Percentiles rank a stretch among this genome's conserved stretches.
These are phyloP conservation scores for Papilio helenus DNA, from an alignment of 1,140 invertebrate genomes.

Conservation along the genomic window DNA sequence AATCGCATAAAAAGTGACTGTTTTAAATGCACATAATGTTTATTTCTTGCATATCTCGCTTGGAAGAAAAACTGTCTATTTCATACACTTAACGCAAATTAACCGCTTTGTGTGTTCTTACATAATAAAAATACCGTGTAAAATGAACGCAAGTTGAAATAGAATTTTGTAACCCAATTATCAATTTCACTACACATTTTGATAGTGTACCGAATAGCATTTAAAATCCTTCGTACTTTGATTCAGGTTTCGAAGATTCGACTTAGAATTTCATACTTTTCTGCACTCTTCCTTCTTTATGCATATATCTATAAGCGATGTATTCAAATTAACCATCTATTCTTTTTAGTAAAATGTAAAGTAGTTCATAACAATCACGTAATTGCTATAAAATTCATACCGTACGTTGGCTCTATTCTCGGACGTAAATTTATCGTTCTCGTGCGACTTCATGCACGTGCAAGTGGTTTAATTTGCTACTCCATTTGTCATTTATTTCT, in stretches of 20 bases:
- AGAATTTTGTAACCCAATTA: no score
- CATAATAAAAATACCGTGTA: not conserved
- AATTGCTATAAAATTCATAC: not conserved
- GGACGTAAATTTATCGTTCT: not conserved
- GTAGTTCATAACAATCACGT: not conserved
- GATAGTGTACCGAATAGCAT: no score
- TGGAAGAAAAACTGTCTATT: not conserved
- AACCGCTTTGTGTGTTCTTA: not conserved
- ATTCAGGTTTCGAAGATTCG: no score
- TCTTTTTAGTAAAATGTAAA: not conserved
- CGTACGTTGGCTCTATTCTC: constrained; percentile 1
- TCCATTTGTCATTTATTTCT: not conserved
- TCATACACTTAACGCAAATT: not conserved
- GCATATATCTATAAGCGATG: not conserved
- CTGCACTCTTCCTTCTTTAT: not conserved
- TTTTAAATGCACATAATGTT: constrained; percentile 1
- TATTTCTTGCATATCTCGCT: not conserved
- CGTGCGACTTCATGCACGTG: constrained; percentile 12
- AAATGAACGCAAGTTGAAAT: not conserved
- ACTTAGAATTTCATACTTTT: not conserved
- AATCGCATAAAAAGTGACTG: not conserved
- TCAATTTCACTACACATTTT: no score
- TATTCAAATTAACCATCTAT: not conserved
- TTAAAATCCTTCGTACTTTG: no score
- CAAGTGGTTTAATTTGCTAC: not conserved